Evolutionary conservation across 2,888 invertebrate species (phyloP).

Genomic region (Napeogenes inachia): DNA sequence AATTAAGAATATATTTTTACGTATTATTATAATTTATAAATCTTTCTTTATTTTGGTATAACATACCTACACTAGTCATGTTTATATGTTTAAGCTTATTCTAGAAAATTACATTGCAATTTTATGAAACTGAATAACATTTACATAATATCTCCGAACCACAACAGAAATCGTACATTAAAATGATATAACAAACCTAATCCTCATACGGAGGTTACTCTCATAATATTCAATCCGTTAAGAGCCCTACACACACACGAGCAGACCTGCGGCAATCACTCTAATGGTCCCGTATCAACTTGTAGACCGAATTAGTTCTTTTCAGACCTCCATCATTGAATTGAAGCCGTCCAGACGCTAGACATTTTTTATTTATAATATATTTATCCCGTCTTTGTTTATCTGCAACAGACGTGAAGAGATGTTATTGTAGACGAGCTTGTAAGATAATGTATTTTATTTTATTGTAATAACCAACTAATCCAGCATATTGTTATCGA

Average conservation of each 20-base stretch:
- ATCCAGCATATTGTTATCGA: no score
- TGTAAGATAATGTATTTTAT: no score
- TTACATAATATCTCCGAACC: conserved; percentile 7
- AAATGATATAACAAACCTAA: conserved; percentile 25
- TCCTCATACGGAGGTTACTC: conserved; percentile 19
- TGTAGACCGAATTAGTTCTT: conserved; percentile 68
- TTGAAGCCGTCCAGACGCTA: conserved; percentile 61
- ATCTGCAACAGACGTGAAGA: background rate
- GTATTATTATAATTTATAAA: conserved; percentile 11
- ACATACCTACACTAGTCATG: no score
- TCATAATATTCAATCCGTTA: conserved; percentile 68
- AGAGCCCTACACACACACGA: conserved; percentile 45
- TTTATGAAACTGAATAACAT: background rate
- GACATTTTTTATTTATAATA: conserved; percentile 22
- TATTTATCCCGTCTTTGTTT: conserved; percentile 1
- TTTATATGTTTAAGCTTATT: no score
- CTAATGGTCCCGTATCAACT: conserved; percentile 65
- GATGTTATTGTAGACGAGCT: background rate
- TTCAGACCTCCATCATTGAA: conserved; percentile 65
- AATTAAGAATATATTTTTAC: no score
- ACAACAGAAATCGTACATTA: conserved; percentile 20
- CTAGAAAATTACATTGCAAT: no score
- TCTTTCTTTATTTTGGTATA: no score
- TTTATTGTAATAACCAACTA: no score
- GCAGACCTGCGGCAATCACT: conserved; percentile 65